Percentiles rank a stretch among this genome's conserved stretches.
These are phyloP conservation scores for Hermatobates lingyangjiaoensis DNA, from an alignment of 1,140 invertebrate genomes.

Conservation along the genomic window DNA sequence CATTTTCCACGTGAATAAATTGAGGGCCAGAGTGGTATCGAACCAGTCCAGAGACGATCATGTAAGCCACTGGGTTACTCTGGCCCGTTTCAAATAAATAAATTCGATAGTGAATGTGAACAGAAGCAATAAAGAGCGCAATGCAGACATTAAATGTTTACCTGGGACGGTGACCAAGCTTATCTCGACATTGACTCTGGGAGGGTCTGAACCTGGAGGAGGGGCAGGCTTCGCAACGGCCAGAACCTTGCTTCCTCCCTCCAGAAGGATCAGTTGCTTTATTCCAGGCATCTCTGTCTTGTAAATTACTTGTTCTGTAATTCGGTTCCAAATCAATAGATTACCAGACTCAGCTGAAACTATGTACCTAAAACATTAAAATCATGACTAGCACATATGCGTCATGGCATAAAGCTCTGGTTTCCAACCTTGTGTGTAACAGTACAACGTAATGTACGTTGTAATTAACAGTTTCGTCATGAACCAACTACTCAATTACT, in stretches of 20 bases:
- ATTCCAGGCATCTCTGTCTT: constrained; percentile 71
- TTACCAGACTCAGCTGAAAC: constrained; percentile 84
- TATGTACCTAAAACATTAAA: constrained; percentile 55
- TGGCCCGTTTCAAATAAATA: not conserved
- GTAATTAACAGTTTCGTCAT: no score
- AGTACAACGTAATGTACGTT: no score
- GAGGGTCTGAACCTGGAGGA: constrained; percentile 26
- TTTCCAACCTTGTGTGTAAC: no score
- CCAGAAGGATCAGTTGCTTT: constrained; percentile 65
- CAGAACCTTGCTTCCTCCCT: constrained; percentile 66
- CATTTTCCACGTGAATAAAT: no score
- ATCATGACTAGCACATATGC: no score
- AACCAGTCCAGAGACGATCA: no score
- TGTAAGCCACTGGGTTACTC: not conserved
- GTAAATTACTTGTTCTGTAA: constrained; percentile 60
- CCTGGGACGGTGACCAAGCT: constrained; percentile 49
- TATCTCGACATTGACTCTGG: constrained; percentile 40
- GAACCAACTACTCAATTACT: no score
- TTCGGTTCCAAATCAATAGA: constrained; percentile 80
- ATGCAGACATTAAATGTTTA: constrained; percentile 17
- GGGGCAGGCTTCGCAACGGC: constrained; percentile 47
- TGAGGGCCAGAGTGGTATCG: no score
- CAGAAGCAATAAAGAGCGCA: not conserved
- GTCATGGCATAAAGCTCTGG: no score
- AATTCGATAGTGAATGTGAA: not conserved